phyloP scores from a whole-genome alignment of 2,797 vertebrate species.

The Sebastes trivittatus region DNA sequence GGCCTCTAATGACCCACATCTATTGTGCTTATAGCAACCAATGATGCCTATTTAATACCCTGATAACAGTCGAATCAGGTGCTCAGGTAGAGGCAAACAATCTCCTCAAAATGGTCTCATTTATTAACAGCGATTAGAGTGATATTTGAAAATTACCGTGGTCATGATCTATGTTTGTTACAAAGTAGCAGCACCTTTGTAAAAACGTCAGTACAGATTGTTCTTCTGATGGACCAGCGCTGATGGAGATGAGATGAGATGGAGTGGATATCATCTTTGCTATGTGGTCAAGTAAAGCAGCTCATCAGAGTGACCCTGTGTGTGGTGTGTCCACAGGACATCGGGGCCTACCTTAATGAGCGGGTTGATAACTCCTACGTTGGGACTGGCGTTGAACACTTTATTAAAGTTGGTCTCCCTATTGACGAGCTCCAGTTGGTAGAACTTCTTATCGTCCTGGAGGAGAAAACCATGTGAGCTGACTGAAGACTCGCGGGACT shows the following conservation, averaged over 20 bases:
- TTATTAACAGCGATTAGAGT: background rate
- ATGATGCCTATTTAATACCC: too few species aligned
- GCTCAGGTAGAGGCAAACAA: background rate
- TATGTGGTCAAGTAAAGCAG: background rate
- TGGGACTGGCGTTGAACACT: slow-evolving; percentile 97
- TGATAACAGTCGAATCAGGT: rapidly evolving
- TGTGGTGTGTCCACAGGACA: slow-evolving; percentile 14
- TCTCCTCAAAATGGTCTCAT: background rate
- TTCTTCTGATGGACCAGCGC: background rate
- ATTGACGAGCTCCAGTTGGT: slow-evolving; percentile 98
- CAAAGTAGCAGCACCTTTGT: background rate
- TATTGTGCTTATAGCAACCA: too few species aligned
- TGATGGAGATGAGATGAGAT: slow-evolving; percentile 43
- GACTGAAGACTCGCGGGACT: slow-evolving; percentile 1
- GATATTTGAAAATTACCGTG: background rate
- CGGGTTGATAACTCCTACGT: slow-evolving; percentile 98
- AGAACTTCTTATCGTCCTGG: slow-evolving; percentile 99
- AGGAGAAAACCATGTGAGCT: slow-evolving; percentile 34
- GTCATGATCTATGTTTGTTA: background rate
- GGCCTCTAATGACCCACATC: too few species aligned
- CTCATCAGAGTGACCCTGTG: slow-evolving; percentile 27
- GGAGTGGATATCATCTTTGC: slow-evolving; percentile 50
- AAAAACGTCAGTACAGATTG: background rate
- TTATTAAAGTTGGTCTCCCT: slow-evolving; percentile 99
- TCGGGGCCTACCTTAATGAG: slow-evolving; percentile 89